phyloP scores from a whole-genome alignment of 2,888 invertebrate genomes.

The Ypsolopha scabrella region DNA sequence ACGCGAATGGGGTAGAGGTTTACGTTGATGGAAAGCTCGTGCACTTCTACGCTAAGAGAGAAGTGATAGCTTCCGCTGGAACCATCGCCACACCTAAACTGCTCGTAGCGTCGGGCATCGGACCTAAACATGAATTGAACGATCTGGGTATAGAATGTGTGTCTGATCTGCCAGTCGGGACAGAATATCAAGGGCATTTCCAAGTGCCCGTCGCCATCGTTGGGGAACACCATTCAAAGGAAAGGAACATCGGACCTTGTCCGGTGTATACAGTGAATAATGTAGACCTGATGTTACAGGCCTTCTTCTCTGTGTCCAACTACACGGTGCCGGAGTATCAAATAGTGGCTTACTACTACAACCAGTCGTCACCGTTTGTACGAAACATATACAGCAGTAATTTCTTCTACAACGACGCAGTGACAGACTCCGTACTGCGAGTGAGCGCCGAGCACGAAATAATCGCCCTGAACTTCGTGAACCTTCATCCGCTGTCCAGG shows the following conservation, averaged over 20 bases:
- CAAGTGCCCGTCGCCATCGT: not conserved
- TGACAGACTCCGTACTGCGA: not conserved
- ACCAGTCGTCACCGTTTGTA: constrained; percentile 12
- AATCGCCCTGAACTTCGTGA: not conserved
- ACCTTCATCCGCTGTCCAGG: not conserved
- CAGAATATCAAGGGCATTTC: not conserved
- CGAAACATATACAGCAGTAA: constrained; percentile 10
- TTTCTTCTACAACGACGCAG: not conserved
- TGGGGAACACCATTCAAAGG: not conserved
- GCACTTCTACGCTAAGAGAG: not conserved
- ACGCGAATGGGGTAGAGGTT: constrained; percentile 5
- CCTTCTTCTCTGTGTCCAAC: not conserved
- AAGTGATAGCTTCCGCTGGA: constrained; percentile 3
- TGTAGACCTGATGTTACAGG: not conserved
- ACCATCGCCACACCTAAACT: not conserved
- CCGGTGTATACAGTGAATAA: not conserved
- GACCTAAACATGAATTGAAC: not conserved
- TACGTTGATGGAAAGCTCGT: not conserved
- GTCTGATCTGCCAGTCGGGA: constrained; percentile 3
- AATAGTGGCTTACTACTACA: not conserved
- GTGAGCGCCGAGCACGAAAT: not conserved
- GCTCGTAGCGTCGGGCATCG: constrained; percentile 3
- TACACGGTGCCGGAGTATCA: not conserved
- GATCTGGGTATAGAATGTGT: not conserved
- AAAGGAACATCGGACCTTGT: not conserved